Percentiles rank a stretch among this genome's conserved stretches.
Conservation (phyloP, 2,113 vertebrate species). For the Ranitomeya imitator region DNA sequence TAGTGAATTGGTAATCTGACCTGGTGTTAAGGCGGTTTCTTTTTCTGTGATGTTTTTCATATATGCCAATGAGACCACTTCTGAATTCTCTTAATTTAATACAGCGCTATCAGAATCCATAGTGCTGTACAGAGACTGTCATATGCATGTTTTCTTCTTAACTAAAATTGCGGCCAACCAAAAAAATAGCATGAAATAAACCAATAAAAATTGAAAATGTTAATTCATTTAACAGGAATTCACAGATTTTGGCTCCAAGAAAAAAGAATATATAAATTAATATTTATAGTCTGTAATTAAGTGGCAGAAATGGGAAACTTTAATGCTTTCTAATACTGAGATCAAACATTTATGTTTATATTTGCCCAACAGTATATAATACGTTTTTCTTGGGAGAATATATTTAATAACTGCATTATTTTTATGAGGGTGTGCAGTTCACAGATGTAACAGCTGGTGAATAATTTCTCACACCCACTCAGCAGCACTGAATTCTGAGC, state of each 20-base stretch:
- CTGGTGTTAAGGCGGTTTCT: too few species aligned
- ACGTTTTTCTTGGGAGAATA: slow-evolving; percentile 27
- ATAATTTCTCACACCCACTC: slow-evolving; percentile 17
- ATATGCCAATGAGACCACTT: too few species aligned
- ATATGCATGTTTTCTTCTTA: too few species aligned
- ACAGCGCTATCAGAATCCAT: too few species aligned
- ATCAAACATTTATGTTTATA: not conserved
- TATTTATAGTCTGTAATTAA: not conserved
- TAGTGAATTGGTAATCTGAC: too few species aligned
- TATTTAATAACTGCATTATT: slow-evolving; percentile 25
- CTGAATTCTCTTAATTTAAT: too few species aligned
- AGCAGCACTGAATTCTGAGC: not conserved
- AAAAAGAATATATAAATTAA: not conserved
- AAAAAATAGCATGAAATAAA: not conserved
- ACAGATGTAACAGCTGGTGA: slow-evolving; percentile 31
- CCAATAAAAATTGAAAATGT: not conserved
- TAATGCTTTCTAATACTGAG: not conserved
- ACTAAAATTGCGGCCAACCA: too few species aligned
- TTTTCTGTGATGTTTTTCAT: too few species aligned
- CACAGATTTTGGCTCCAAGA: not conserved
- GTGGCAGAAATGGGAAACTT: not conserved
- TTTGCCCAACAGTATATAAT: slow-evolving; percentile 13
- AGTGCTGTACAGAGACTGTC: too few species aligned
- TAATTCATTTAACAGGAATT: not conserved
- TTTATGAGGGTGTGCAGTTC: not conserved